Evolutionary conservation across 2,888 invertebrate genomes (phyloP).

Genomic region (Bombylius discolor): DNA sequence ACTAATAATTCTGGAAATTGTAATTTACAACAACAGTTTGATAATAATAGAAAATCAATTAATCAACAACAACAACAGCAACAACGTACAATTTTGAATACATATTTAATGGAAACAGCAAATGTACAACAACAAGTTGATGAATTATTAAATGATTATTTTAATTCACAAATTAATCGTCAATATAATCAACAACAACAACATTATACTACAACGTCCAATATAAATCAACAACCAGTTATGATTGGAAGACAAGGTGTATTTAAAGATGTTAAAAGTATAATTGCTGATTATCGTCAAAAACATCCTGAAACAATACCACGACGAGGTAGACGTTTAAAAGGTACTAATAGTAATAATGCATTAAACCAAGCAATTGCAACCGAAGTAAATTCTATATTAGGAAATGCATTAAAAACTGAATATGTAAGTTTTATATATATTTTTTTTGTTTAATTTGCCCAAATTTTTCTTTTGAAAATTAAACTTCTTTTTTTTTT

Average conservation of each 20-base stretch:
- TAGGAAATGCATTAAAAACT: conserved; percentile 18
- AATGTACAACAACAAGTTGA: conserved; percentile 17
- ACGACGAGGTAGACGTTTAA: conserved; percentile 50
- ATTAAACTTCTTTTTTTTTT: not conserved
- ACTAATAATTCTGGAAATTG: not conserved
- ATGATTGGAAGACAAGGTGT: conserved; percentile 55
- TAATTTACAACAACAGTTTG: not conserved
- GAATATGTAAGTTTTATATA: conserved; percentile 11
- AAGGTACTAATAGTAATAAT: conserved; percentile 21
- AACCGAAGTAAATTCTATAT: conserved; percentile 12
- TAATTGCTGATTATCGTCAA: conserved; percentile 67
- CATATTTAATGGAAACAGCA: conserved; percentile 17
- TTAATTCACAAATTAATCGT: not conserved
- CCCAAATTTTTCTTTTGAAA: not conserved
- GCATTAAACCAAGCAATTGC: conserved; percentile 9
- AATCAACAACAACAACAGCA: not conserved
- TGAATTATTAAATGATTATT: conserved; percentile 18
- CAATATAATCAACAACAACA: not conserved
- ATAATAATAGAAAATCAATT: not conserved
- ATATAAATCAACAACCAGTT: conserved; percentile 8
- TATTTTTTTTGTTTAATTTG: conserved; percentile 9
- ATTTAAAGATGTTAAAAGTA: conserved; percentile 69
- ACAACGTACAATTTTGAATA: conserved; percentile 17
- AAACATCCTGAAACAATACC: conserved; percentile 66
- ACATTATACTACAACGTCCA: conserved; percentile 21